Evolutionary conservation across 2,888 invertebrate genomes (phyloP), one percentile per base, ranked within the genome.

Genomic region (Allolobophora icterica): DNA sequence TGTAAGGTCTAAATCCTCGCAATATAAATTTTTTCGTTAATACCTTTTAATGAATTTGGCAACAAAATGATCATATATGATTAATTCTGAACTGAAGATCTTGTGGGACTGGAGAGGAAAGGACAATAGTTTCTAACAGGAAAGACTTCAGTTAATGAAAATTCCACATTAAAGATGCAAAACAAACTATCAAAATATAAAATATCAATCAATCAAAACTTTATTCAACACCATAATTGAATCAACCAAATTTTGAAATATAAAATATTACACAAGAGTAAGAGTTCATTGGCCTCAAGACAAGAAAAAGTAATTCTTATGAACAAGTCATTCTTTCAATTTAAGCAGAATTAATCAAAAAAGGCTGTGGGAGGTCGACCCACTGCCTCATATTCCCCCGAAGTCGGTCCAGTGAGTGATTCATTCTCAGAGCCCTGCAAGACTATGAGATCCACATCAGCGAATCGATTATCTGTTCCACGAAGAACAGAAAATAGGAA

Each of bases 371-470:
- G n/a, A 71, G 71, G 71, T 71, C 71, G 13, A 13, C 71, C 30
- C n/a, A n/a, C 71, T 30, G n/a, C n/a, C n/a, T 13, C 30, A 8
- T 3, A 52, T 52, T 52, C 52, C n/a, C 71, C 71, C 71, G 1
- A 8, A 71, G 71, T n/a, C 71, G n/a, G 71, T 71, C 71, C 71
- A 71, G 71, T n/a, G 71, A 71, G 11, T 71, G n/a, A 71, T 71
- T 52, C 45, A 15, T 45, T 45, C 15, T 45, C 24, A 71, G 30
- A n/a, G 71, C n/a, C 30, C 30, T 8, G 71, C 71, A 71, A 71
- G 71, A 71, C n/a, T 71, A n/a, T 71, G 71, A n/a, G 71, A 71
- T 71, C n/a, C 71, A 71, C 71, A 71, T 71, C 71, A 71, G 71
- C 71, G 13, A n/a, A 71, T 71, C n/a, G 71, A 71, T 71, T 71